Evolutionary conservation across 2,888 invertebrate genomes (phyloP), one percentile per base, ranked within the genome.

Genomic region (Hololepta plana): DNA sequence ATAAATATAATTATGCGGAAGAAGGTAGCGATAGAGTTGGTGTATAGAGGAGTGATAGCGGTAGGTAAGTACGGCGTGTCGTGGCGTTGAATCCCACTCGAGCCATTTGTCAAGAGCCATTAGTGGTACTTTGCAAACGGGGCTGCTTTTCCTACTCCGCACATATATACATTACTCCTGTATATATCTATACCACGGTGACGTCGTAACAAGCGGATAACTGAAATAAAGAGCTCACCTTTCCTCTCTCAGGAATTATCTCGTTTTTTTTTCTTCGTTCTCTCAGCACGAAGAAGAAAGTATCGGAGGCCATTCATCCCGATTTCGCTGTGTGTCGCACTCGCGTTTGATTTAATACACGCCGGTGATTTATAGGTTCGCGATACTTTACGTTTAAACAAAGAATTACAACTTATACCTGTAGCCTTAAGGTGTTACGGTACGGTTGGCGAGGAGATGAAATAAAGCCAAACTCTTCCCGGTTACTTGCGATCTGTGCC

Each of bases 191-290:
- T 35, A 38, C 40, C 39, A 30, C 40, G 42, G 44, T 43, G 45
- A 45, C 47, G 45, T 43, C 38, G 45, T 47, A 45, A 47, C 47
- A 45, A 45, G 45, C 45, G 45, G 45, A 46, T 47, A 47, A 47
- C 47, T 47, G 46, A 47, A 46, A 47, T 46, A 46, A 47, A 47
- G 47, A 45, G 46, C 47, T 45, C 45, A 45, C 44, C 45, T 45
- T 42, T 43, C 43, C 46, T 44, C 44, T 33, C 45, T 29, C 33
- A 40, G 47, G 47, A 45, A 46, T 46, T 46, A 46, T 46, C 45
- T 41, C 36, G 34, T n/a, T n/a, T n/a, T n/a, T n/a, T n/a, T n/a
- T n/a, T n/a, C n/a, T n/a, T n/a, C n/a, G n/a, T n/a, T n/a, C n/a
- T n/a, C n/a, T n/a, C n/a, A n/a, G 9, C 40, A 33, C 32, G 35